Evolutionary conservation across 2,113 vertebrate species (phyloP).

Genomic region (Chloroceryle aenea): DNA sequence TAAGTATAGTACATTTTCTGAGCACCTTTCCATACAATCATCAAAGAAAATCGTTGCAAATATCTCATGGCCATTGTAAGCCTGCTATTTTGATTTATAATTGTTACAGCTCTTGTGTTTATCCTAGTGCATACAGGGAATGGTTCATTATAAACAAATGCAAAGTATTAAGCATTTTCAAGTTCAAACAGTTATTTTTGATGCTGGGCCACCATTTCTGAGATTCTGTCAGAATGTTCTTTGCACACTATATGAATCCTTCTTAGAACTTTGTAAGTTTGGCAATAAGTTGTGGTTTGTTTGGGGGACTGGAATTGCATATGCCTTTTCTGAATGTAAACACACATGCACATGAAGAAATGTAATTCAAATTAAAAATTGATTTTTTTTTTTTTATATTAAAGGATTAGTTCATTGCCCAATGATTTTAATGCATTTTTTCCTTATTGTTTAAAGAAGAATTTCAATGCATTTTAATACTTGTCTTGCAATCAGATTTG

Average conservation of each 20-base stretch:
- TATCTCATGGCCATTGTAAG: background rate
- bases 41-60: background rate
- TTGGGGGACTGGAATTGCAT: background rate
- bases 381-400: background rate
- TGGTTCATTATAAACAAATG: background rate
- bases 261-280: background rate
- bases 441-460: background rate
- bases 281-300: background rate
- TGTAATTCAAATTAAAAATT: background rate
- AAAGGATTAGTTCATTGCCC: background rate
- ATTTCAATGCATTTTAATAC: background rate
- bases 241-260: background rate
- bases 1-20: constrained; percentile 77
- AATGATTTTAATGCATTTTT: background rate
- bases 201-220: background rate
- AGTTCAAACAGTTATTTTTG: background rate
- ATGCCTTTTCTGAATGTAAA: background rate
- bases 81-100: constrained; percentile 7
- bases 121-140: background rate
- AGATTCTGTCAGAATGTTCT: background rate
- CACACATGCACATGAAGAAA: background rate
- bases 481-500: background rate
- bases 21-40: constrained; percentile 39
- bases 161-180: background rate
- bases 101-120: background rate